Conservation (phyloP, 2,888 invertebrate genomes). For the Amphiduros pacificus region DNA sequence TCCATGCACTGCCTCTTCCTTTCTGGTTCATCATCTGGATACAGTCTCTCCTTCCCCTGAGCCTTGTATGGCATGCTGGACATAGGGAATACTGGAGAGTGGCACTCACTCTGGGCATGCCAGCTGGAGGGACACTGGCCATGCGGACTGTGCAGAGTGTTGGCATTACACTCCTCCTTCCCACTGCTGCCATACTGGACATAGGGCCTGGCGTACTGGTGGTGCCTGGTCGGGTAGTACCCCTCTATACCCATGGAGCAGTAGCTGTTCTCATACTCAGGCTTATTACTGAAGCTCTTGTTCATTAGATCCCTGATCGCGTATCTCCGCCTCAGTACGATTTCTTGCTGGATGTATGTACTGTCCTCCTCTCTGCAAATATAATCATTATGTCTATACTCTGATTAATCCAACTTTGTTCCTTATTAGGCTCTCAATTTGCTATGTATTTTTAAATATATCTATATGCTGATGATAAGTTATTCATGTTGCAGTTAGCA, state of each 20-base stretch:
- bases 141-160: slow-evolving; percentile 33
- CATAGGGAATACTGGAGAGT: slow-evolving; percentile 46
- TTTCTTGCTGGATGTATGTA: slow-evolving; percentile 45
- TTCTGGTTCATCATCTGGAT: neutral
- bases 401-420: neutral
- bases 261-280: slow-evolving; percentile 13
- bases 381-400: neutral
- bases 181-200: slow-evolving; percentile 43
- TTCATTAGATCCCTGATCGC: slow-evolving; percentile 38
- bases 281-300: neutral
- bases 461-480: neutral
- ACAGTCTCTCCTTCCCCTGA: neutral
- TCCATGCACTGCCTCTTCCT: neutral
- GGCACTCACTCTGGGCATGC: slow-evolving; percentile 42
- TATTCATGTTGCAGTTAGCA: neutral
- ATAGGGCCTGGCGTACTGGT: neutral
- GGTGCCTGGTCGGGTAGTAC: neutral
- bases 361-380: slow-evolving; percentile 43
- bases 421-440: neutral
- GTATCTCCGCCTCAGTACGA: slow-evolving; percentile 34
- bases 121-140: slow-evolving; percentile 44
- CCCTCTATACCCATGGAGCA: neutral
- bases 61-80: slow-evolving; percentile 1
- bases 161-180: slow-evolving; percentile 41
- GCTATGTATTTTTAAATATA: neutral